A percentile compares a stretch with the other conserved stretches of the same genome.
Conservation (phyloP, 2,888 invertebrate genomes). For the Meiosimyza platycephala region DNA sequence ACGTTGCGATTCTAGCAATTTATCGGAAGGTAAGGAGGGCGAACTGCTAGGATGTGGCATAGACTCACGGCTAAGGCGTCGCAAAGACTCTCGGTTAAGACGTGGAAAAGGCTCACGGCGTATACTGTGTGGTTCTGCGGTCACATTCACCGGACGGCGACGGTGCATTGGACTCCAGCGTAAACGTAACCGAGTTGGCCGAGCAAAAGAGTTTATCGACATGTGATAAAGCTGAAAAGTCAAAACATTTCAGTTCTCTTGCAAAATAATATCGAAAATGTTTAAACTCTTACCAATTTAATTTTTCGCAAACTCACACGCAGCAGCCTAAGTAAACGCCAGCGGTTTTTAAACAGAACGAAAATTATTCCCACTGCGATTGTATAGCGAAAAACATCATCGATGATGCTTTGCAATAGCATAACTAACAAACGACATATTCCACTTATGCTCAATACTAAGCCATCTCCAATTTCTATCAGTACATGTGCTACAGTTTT, state of each 20-base stretch:
- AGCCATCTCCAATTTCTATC: slow-evolving; percentile 42
- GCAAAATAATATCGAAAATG: background rate
- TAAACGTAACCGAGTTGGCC: background rate
- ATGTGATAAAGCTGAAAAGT: background rate
- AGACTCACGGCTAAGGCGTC: slow-evolving; percentile 10
- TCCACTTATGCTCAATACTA: slow-evolving; percentile 42
- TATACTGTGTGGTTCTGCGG: too few relatives aligned
- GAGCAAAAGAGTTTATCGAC: background rate
- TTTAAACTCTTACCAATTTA: slow-evolving; percentile 31
- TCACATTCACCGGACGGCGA: too few relatives aligned
- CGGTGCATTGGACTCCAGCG: background rate
- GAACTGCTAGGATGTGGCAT: background rate
- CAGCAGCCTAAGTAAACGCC: slow-evolving; percentile 24
- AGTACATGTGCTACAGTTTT: slow-evolving; percentile 36
- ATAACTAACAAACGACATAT: slow-evolving; percentile 19
- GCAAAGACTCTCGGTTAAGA: slow-evolving; percentile 18
- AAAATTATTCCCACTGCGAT: slow-evolving; percentile 43
- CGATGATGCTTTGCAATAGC: slow-evolving; percentile 39
- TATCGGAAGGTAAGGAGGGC: slow-evolving; percentile 22
- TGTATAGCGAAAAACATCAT: slow-evolving; percentile 49
- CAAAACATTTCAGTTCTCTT: background rate
- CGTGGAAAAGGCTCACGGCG: background rate
- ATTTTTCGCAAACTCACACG: slow-evolving; percentile 10
- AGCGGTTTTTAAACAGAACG: slow-evolving; percentile 41
- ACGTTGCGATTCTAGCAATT: slow-evolving; percentile 34